A percentile compares a stretch with the other conserved stretches of the same genome.
Evolutionary conservation across 2,797 vertebrate species (phyloP).

Genomic region (Nannoperca australis): DNA sequence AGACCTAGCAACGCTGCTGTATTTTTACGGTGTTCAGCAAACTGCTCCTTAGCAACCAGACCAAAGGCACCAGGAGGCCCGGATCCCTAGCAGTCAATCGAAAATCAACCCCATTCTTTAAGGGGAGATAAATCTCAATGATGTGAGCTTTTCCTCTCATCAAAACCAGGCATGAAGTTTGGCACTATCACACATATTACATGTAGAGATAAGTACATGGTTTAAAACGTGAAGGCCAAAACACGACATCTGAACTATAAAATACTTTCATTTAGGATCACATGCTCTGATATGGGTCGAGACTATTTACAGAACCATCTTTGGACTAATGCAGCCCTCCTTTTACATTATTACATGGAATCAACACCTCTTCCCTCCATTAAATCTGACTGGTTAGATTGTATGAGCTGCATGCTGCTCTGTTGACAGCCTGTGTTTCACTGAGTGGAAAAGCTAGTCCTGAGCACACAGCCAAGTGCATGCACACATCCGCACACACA

Average conservation of each 20-base stretch:
- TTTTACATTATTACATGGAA: constrained; percentile 44
- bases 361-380: constrained; percentile 43
- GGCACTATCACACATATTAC: constrained; percentile 5
- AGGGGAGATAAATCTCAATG: constrained; percentile 35
- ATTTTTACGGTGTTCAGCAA: constrained; percentile 66
- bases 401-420: constrained; percentile 46
- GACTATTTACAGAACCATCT: not conserved
- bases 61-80: constrained; percentile 43
- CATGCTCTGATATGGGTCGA: not conserved
- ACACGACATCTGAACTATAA: constrained; percentile 1
- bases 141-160: constrained; percentile 37
- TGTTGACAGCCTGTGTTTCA: constrained; percentile 55
- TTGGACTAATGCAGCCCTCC: not conserved
- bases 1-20: constrained; percentile 59
- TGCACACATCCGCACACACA: constrained; percentile 42
- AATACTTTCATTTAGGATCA: not conserved
- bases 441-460: constrained; percentile 61
- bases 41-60: constrained; percentile 70
- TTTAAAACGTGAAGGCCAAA: constrained; percentile 3
- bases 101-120: constrained; percentile 39
- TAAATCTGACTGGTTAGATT: constrained; percentile 49
- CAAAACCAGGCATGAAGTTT: constrained; percentile 33
- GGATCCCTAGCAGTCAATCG: constrained; percentile 21
- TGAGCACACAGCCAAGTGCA: constrained; percentile 36
- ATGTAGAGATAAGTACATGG: not conserved